phyloP scores from a whole-genome alignment of 2,888 invertebrate species.

The Acronicta aceris region DNA sequence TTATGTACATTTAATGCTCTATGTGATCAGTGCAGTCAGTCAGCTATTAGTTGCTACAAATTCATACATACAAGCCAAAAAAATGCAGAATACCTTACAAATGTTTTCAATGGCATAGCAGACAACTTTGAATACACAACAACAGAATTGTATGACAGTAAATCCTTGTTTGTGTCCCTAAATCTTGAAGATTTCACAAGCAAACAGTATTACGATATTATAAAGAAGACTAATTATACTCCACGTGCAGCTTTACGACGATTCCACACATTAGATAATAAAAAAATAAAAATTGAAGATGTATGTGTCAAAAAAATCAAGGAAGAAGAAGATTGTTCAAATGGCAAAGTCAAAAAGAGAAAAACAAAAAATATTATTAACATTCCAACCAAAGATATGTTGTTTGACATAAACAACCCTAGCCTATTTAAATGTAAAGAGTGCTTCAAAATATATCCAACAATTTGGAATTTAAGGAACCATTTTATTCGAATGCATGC shows the following conservation, averaged over 20 bases:
- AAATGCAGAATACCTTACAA: constrained; percentile 63
- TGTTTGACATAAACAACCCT: constrained; percentile 62
- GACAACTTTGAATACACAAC: constrained; percentile 59
- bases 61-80: constrained; percentile 66
- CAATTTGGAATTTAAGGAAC: constrained; percentile 65
- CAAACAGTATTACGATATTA: constrained; percentile 67
- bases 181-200: constrained; percentile 63
- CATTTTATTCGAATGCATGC: constrained; percentile 76
- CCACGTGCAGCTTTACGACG: constrained; percentile 59
- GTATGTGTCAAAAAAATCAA: constrained; percentile 13
- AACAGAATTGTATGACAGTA: constrained; percentile 49
- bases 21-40: constrained; percentile 68
- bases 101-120: constrained; percentile 61
- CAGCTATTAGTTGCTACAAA: constrained; percentile 66
- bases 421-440: constrained; percentile 66
- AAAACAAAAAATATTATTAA: constrained; percentile 26
- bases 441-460: constrained; percentile 68
- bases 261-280: constrained; percentile 50
- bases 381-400: constrained; percentile 65
- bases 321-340: constrained; percentile 34
- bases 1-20: constrained; percentile 64
- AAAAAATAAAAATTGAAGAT: constrained; percentile 41
- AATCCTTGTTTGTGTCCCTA: constrained; percentile 70
- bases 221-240: constrained; percentile 45
- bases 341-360: constrained; percentile 29